Conservation (phyloP, 2,888 invertebrate species). For the Dolomedes plantarius region DNA sequence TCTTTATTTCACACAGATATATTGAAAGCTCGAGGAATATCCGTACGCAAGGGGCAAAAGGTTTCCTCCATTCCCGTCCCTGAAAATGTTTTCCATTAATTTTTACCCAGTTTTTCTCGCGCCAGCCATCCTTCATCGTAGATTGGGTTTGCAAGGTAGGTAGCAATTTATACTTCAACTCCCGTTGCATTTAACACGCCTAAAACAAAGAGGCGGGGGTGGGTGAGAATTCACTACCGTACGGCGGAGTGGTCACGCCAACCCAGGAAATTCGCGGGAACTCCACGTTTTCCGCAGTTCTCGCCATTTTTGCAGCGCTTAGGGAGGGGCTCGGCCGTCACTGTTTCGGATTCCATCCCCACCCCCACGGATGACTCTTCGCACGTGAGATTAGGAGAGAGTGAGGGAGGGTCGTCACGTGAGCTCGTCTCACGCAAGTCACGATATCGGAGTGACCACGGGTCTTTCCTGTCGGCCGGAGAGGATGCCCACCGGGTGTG, state of each 20-base stretch:
- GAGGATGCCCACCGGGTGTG: slow-evolving; percentile 16
- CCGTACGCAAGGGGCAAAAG: too few species aligned
- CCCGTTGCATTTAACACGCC: slow-evolving; percentile 26
- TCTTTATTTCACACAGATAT: too few species aligned
- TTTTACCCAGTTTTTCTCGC: background rate
- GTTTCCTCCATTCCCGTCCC: too few species aligned
- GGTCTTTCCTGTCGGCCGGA: background rate
- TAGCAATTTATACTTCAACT: slow-evolving; percentile 44
- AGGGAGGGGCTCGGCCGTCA: slow-evolving; percentile 51
- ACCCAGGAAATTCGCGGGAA: slow-evolving; percentile 17
- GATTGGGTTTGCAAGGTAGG: slow-evolving; percentile 12
- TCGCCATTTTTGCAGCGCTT: slow-evolving; percentile 15
- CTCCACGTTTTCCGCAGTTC: slow-evolving; percentile 35
- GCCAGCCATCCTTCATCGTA: slow-evolving; percentile 12
- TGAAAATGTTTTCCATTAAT: slow-evolving; percentile 14
- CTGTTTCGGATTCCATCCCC: slow-evolving; percentile 22
- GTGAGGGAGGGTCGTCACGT: background rate
- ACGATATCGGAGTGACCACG: slow-evolving; percentile 27
- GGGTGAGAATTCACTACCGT: background rate
- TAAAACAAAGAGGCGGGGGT: background rate
- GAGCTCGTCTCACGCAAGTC: slow-evolving; percentile 43
- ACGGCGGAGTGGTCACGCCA: slow-evolving; percentile 10
- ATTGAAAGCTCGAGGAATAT: too few species aligned
- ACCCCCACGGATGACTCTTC: slow-evolving; percentile 41
- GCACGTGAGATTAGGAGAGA: slow-evolving; percentile 50